Evolutionary conservation across 2,888 invertebrate species (phyloP).

Genomic region (Alloplasta piceator): DNA sequence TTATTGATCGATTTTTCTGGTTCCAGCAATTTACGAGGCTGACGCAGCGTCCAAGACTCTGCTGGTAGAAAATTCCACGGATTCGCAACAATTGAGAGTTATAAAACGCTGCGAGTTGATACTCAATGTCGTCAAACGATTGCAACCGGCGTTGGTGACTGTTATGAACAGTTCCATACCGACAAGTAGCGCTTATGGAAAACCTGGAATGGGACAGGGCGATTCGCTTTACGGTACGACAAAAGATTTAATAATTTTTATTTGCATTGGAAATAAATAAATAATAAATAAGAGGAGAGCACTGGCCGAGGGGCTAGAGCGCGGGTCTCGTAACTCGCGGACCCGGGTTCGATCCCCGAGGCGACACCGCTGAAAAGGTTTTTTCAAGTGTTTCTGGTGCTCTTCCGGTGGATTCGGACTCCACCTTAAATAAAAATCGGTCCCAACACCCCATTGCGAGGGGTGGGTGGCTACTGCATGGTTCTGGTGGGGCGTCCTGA

Average conservation of each 20-base stretch:
- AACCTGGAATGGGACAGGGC: conserved; percentile 71
- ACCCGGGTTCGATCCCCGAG: no score
- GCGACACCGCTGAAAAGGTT: no score
- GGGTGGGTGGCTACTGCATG: no score
- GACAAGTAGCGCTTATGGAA: conserved; percentile 70
- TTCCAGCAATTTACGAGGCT: conserved; percentile 79
- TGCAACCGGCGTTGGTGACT: conserved; percentile 76
- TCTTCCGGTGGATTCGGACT: no score
- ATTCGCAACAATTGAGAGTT: conserved; percentile 80
- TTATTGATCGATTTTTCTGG: conserved; percentile 10
- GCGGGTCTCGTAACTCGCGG: no score
- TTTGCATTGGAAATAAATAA: no score
- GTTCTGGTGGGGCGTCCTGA: no score
- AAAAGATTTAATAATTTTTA: conserved; percentile 5
- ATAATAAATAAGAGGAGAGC: no score
- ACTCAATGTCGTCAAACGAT: conserved; percentile 78
- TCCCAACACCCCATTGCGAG: no score
- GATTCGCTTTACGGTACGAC: conserved; percentile 72
- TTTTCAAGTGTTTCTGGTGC: no score
- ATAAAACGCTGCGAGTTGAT: conserved; percentile 81
- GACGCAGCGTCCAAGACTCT: conserved; percentile 78
- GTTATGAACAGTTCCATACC: conserved; percentile 77
- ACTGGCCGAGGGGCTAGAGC: no score
- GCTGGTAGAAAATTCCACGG: conserved; percentile 76
- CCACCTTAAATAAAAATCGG: no score